Conservation (phyloP, 2,888 invertebrate species). For the Ormyrus rosae region DNA sequence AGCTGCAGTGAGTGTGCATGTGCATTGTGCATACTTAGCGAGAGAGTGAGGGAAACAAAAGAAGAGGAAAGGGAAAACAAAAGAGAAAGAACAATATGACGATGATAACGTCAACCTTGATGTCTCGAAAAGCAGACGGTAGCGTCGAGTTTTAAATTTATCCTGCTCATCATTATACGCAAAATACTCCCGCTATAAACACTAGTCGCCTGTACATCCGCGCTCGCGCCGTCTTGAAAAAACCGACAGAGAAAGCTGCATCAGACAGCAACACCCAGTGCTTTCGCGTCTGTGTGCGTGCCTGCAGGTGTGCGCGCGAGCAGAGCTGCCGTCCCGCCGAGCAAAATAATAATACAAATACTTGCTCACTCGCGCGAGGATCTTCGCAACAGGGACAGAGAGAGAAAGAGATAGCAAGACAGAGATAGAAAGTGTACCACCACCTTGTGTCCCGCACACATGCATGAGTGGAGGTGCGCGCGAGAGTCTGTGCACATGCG, state of each 20-base stretch:
- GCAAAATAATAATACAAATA: slow-evolving; percentile 52
- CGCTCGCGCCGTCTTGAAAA: background rate
- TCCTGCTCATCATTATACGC: background rate
- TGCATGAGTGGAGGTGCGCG: slow-evolving; percentile 14
- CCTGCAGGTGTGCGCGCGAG: background rate
- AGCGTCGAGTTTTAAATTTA: slow-evolving; percentile 19
- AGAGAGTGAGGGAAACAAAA: background rate
- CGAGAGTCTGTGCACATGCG: slow-evolving; percentile 42
- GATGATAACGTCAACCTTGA: slow-evolving; percentile 28
- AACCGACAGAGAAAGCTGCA: slow-evolving; percentile 26
- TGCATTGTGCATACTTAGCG: background rate
- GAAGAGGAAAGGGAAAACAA: slow-evolving; percentile 8
- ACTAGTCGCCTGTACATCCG: background rate
- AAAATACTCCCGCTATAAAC: slow-evolving; percentile 7
- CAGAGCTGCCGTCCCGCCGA: slow-evolving; percentile 21
- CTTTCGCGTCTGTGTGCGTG: background rate
- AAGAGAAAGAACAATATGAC: slow-evolving; percentile 13
- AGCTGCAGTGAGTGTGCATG: background rate
- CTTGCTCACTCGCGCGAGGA: slow-evolving; percentile 25
- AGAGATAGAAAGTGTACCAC: background rate
- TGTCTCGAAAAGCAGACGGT: slow-evolving; percentile 32
- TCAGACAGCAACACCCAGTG: too few relatives aligned
- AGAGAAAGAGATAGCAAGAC: background rate
- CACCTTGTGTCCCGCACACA: background rate
- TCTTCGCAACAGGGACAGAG: background rate